Percentiles rank a stretch among this genome's conserved stretches.
phyloP scores from a whole-genome alignment of 2,888 invertebrate species.

The Drosophila yooni region DNA sequence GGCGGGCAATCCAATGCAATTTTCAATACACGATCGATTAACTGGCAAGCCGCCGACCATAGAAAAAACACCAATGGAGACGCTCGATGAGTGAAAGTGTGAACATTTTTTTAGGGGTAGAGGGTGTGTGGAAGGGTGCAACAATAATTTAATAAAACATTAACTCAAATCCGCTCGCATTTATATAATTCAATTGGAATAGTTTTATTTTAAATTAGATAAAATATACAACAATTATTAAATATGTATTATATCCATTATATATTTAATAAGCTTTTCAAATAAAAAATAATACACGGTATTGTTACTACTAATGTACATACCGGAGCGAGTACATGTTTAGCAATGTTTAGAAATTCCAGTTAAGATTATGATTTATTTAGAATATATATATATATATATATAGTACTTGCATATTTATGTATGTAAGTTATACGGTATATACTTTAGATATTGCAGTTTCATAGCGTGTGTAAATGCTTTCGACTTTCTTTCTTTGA shows the following conservation, averaged over 20 bases:
- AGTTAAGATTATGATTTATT: constrained; percentile 27
- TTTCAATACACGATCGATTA: constrained; percentile 52
- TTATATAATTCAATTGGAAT: constrained; percentile 50
- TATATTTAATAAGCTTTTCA: constrained; percentile 50
- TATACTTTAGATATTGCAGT: constrained; percentile 50
- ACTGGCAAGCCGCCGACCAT: constrained; percentile 26
- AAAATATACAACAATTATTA: constrained; percentile 72
- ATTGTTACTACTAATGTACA: constrained; percentile 37
- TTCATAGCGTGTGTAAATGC: constrained; percentile 45
- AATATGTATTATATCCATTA: constrained; percentile 45
- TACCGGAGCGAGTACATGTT: constrained; percentile 34
- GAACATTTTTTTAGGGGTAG: not conserved
- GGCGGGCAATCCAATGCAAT: constrained; percentile 62
- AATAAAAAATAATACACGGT: constrained; percentile 49
- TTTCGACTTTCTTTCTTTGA: constrained; percentile 12
- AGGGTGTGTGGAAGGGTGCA: constrained; percentile 4
- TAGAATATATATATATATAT: constrained; percentile 4
- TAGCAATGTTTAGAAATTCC: constrained; percentile 32
- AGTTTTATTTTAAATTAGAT: constrained; percentile 68
- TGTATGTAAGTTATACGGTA: constrained; percentile 27
- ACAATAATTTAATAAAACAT: constrained; percentile 1
- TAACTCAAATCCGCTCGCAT: not conserved
- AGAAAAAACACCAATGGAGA: constrained; percentile 52
- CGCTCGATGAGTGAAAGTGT: constrained; percentile 52
- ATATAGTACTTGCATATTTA: constrained; percentile 26